phyloP scores from a whole-genome alignment of 2,888 invertebrate genomes.

The Opisthograptis luteolata region DNA sequence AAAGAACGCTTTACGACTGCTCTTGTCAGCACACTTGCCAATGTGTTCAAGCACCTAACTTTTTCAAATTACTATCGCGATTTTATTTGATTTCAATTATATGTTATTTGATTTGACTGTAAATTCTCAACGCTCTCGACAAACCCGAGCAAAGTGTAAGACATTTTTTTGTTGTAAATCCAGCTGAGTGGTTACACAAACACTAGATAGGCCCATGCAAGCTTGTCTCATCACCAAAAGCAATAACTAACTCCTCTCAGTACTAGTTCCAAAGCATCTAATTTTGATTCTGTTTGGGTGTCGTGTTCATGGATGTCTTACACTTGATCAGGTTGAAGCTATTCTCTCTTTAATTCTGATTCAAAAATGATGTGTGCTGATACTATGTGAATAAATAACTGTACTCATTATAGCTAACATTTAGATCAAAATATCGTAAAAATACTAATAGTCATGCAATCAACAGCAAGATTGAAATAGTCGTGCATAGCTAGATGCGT shows the following conservation, averaged over 20 bases:
- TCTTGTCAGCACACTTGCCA: conserved; percentile 48
- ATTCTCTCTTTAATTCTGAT: conserved; percentile 69
- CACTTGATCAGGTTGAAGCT: conserved; percentile 72
- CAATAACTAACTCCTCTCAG: conserved; percentile 53
- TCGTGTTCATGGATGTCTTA: conserved; percentile 63
- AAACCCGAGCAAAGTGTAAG: conserved; percentile 80
- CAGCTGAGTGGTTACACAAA: conserved; percentile 49
- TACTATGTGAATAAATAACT: conserved; percentile 76
- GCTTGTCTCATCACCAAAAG: conserved; percentile 50
- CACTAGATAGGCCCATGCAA: conserved; percentile 69
- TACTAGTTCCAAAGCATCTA: conserved; percentile 61
- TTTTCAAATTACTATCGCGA: conserved; percentile 47
- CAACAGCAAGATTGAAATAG: conserved; percentile 79
- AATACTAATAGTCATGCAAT: conserved; percentile 76
- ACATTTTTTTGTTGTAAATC: conserved; percentile 51
- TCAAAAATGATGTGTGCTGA: conserved; percentile 78
- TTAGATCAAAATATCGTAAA: conserved; percentile 66
- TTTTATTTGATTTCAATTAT: conserved; percentile 36
- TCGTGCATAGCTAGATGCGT: conserved; percentile 84
- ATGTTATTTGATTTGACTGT: conserved; percentile 54
- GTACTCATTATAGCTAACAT: conserved; percentile 73
- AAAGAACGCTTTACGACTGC: conserved; percentile 62
- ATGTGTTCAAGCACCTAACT: conserved; percentile 72
- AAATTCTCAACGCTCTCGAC: conserved; percentile 85
- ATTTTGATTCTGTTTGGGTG: conserved; percentile 45